These are phyloP conservation scores for Cephus cinctus DNA, from an alignment of 1,140 invertebrate genomes.

Conservation along the genomic window DNA sequence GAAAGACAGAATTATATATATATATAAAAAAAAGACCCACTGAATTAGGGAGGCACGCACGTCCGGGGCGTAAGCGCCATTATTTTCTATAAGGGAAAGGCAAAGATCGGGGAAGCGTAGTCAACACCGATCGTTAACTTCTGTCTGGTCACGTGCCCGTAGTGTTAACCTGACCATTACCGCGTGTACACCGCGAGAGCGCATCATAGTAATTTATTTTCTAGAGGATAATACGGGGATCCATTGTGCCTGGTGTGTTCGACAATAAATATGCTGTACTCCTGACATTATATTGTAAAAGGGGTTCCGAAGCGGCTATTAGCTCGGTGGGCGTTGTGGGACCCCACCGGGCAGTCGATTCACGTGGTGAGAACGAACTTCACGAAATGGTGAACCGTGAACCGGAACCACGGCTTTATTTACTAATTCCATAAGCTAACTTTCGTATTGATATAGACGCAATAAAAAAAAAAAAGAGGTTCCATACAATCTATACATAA, in stretches of 20 bases:
- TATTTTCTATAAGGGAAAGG: not conserved
- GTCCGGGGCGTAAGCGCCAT: slow-evolving; percentile 22
- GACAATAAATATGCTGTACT: slow-evolving; percentile 27
- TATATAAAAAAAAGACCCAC: not conserved
- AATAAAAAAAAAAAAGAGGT: not conserved
- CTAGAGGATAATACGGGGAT: slow-evolving; percentile 25
- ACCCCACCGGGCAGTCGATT: slow-evolving; percentile 29
- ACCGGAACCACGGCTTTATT: too few relatives aligned
- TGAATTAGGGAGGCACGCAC: slow-evolving; percentile 16
- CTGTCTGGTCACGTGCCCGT: slow-evolving; percentile 40
- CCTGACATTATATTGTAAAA: slow-evolving; percentile 23
- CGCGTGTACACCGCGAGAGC: slow-evolving; percentile 14
- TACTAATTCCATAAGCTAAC: too few relatives aligned
- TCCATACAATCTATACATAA: too few relatives aligned
- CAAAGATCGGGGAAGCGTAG: slow-evolving; percentile 9
- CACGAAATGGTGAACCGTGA: too few relatives aligned
- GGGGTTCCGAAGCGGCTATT: slow-evolving; percentile 23
- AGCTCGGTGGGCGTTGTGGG: slow-evolving; percentile 36
- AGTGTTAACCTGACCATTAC: slow-evolving; percentile 41
- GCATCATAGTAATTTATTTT: slow-evolving; percentile 41
- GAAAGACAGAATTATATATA: too few relatives aligned
- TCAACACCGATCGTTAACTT: slow-evolving; percentile 45
- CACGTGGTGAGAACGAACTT: too few relatives aligned
- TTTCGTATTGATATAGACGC: not conserved
- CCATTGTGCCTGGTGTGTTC: slow-evolving; percentile 19